Conservation (phyloP, 2,113 vertebrate genomes). For the Amia ocellicauda region DNA sequence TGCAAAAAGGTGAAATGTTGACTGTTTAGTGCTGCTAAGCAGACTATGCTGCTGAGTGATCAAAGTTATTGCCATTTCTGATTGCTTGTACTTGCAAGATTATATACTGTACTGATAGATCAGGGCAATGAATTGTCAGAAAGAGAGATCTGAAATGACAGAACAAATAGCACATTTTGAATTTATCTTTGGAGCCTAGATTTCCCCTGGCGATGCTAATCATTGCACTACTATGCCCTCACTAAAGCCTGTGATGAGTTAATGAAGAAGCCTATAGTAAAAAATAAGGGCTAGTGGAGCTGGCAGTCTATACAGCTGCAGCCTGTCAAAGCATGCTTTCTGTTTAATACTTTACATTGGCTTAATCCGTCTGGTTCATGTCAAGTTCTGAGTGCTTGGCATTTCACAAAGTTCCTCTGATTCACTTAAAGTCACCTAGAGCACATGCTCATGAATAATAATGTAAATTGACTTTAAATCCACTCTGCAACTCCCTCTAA, state of each 20-base stretch:
- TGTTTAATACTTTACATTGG: constrained; percentile 9
- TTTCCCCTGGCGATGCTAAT: too few relatives aligned
- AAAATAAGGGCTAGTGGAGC: constrained; percentile 17
- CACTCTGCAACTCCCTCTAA: too few relatives aligned
- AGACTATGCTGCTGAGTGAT: too few relatives aligned
- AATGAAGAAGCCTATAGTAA: neutral
- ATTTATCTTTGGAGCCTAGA: too few relatives aligned
- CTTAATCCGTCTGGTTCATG: constrained; percentile 25
- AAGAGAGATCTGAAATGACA: neutral
- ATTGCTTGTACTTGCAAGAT: too few relatives aligned
- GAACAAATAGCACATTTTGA: neutral
- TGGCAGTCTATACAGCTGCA: constrained; percentile 28
- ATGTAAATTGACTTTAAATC: too few relatives aligned
- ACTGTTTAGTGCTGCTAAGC: too few relatives aligned
- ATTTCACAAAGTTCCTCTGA: neutral
- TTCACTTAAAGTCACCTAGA: neutral
- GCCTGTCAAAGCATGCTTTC: constrained; percentile 8
- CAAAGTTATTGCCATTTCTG: too few relatives aligned
- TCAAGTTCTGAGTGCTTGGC: constrained; percentile 26
- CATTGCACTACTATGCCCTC: constrained; percentile 11
- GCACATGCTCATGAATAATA: neutral
- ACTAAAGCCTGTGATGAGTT: constrained; percentile 30
- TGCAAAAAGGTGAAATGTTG: too few relatives aligned
- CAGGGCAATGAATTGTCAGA: too few relatives aligned
- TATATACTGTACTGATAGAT: too few relatives aligned